A percentile compares a stretch with the other conserved stretches of the same genome.
phyloP scores from a whole-genome alignment of 2,113 vertebrate species.

The Salvelinus namaycush region DNA sequence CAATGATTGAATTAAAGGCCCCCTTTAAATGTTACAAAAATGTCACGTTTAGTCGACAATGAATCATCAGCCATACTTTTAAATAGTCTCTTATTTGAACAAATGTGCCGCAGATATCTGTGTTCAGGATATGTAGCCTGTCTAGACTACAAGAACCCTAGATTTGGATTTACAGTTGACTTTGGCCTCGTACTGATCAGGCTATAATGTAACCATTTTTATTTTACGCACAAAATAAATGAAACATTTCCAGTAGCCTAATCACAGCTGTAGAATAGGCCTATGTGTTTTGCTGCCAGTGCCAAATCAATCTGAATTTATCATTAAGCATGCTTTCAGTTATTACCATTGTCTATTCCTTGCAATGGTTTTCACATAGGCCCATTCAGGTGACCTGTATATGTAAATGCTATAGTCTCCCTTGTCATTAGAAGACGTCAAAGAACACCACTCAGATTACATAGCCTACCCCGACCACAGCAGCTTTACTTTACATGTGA shows the following conservation, averaged over 20 bases:
- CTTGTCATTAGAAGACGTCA: no score
- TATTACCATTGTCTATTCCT: background rate
- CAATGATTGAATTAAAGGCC: background rate
- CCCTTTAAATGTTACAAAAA: background rate
- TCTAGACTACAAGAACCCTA: background rate
- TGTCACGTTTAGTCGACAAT: background rate
- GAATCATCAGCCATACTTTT: background rate
- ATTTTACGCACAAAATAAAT: background rate
- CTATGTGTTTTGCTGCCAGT: no score
- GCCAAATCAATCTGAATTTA: no score
- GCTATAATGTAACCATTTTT: background rate
- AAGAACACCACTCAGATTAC: background rate
- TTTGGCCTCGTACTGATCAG: no score
- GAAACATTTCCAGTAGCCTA: no score
- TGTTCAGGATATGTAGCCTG: background rate
- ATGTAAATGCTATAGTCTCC: no score
- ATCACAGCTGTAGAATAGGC: no score
- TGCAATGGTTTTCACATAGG: background rate
- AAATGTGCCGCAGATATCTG: background rate
- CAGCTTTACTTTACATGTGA: background rate
- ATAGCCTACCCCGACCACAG: background rate
- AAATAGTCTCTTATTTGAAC: conserved; percentile 6
- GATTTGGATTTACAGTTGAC: no score
- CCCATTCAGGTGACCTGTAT: no score
- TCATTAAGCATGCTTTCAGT: background rate